Base-by-base conservation (phyloP, 2,797 vertebrate species). In the Amazonetta brasiliensis region DNA sequence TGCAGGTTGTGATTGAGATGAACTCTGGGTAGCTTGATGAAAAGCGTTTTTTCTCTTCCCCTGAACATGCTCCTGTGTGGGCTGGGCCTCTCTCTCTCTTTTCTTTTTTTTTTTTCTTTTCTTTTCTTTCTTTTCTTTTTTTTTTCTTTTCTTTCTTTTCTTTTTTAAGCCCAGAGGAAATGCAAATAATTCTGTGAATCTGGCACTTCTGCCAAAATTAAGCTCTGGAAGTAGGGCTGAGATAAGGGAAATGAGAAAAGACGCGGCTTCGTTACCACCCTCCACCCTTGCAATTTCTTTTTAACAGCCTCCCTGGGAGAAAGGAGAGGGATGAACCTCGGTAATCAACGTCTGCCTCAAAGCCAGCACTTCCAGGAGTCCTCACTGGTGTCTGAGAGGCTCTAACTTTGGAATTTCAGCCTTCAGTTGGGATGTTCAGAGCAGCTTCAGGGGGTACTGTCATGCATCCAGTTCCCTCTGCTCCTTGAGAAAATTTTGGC, bases 251-350 rank as follows among this genome's bases (percentile, higher is more conserved):
- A 64, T 0, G 0, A 79, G 59, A 68, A 82, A 80, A 73, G 39
- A 48, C 0, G 0, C 2, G 6, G 12, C 59, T 84, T 18, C 3
- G 10, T 82, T 60, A 39, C 22, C 22, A 18, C 64, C 10, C 43
- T 82, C 35, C 31, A 62, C 35, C 30, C 28, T 52, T 79, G 35
- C 19, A 68, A 48, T 74, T 87, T 84, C 52, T 76, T 41, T 89
- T 56, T 41, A 87, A 63, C 23, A 92, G 7, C 25, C 25, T 84
- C 56, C 17, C 5, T 68, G 20, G 59, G 41, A 79, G 43, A 80
- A 83, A 21, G 39, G 25, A 74, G 62, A 25, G 31, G 59, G 37
- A 58, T 82, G 66, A 88, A 60, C 46, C 56, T 72, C 48, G 26
- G 26, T 67, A 73, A 86, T 56, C 44, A 77, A 37, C 0, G 0